Base-by-base conservation (phyloP, 2,888 invertebrate species). In the Athalia cordata region DNA sequence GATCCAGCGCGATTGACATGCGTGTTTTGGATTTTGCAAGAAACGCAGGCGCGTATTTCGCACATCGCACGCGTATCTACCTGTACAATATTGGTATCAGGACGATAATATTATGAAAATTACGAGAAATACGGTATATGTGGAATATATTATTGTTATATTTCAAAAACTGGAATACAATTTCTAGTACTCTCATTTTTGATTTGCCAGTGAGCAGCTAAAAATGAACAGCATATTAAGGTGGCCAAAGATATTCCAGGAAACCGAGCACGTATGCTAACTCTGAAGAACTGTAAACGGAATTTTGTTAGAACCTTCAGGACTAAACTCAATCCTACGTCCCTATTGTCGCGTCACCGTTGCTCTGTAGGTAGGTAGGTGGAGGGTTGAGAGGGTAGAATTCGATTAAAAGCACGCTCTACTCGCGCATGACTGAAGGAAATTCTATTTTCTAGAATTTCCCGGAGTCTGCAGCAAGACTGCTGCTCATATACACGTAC, bases 381-480 rank as follows among this genome's bases (percentile, higher is more conserved):
- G 29, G 29, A 29, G 29, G 29, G 29, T 29, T 29, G 29, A 29
- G 29, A 29, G 85, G 75, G 79, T 81, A 82, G 75, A 75, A 75
- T 75, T 75, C 75, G 75, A 75, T 75, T 75, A 75, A 62, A 64
- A 75, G 75, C 75, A 62, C 75, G 75, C 75, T 29, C 29, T 75
- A 75, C 75, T 75, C 75, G 75, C 75, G 75, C 75, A 75, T 75
- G 75, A 75, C 75, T 75, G 83, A 82, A 83, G 87, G 85, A 87
- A 86, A 86, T 86, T 83, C 85, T 82, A 84, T 87, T 87, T 87
- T 87, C 86, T 83, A 85, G 85, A 85, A 87, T 81, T 87, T 88
- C 86, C 85, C 82, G 82, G 85, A 85, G 85, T 84, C 87, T 85
- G 87, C 87, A 29, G 29, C 29, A 86, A 87, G 89, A 87, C 88